Base-by-base conservation (phyloP, 2,888 invertebrate genomes). In the Tortricodes alternella region DNA sequence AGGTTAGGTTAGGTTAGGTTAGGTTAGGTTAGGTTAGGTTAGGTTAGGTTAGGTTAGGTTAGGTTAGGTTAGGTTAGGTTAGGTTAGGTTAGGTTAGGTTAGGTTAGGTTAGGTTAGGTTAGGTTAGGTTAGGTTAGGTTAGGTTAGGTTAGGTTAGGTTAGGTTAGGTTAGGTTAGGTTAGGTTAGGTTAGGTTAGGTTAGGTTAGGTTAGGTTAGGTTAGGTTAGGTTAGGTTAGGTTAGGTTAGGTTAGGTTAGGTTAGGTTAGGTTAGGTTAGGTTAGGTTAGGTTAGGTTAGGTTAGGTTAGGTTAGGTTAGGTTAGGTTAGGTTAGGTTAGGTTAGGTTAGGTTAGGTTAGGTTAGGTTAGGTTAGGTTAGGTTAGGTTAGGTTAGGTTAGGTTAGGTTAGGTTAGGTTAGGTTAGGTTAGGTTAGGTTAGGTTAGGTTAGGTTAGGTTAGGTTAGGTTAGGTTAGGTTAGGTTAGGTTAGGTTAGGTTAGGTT, bases 401-500 rank as follows among this genome's bases (percentile, higher is more conserved):
- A 37, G 37, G 37, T 37, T 37, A 37, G 21, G 21, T 21, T 21
- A 21, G 21, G 21, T 21, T 21, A 21, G 21, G 37, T 44, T 44
- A 44, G 44, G 44, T 44, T 44, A 44, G 44, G 44, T 44, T 44
- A 44, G 44, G 44, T 44, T 44, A 44, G 44, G 44, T 44, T 44
- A 44, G 44, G 44, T 44, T 44, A 44, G 44, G 44, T 44, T 44
- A 44, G 44, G 44, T 44, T 44, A 44, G 44, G 44, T 44, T 44
- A 44, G 44, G 44, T 44, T 44, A 44, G 44, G 44, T 44, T 44
- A 44, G 44, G 44, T 44, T 44, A 44, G 44, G 44, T 44, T 44
- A 44, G 44, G 44, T 44, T 44, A 44, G 44, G 44, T 44, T 44
- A 44, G 44, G 44, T 44, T 44, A 44, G 44, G 44, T 44, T 44